Base-by-base conservation (phyloP, 2,888 invertebrate genomes). In the Xanthia icteritia region DNA sequence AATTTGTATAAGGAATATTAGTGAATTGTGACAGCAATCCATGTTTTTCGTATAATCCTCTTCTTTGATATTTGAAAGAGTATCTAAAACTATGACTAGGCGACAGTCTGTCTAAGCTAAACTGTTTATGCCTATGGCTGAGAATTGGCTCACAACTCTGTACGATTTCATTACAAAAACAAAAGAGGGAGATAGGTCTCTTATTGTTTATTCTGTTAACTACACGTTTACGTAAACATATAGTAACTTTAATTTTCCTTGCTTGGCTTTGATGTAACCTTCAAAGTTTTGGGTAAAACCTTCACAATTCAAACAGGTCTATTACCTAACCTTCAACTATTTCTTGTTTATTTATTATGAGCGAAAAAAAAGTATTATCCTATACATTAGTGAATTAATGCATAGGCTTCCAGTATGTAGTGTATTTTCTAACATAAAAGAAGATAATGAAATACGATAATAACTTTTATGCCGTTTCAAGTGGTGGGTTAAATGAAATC, bases 71-170 rank as follows among this genome's bases (percentile, higher is more conserved):
- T 39, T 54, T 39, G 20, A 11, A 68, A 11, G 4, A 48, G 15
- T 48, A 45, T 45, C 13, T 45, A 73, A 39, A 72, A 39, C 74
- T 13, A 56, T 51, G 20, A 5, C 17, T 1, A 27, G 79, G 81
- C 81, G 81, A 60, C 81, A 79, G 45, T 48, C 17, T 58, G 84
- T 79, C 81, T 83, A 61, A 65, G 58, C 45, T 17, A 4, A 36
- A 31, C 31, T 64, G 36, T 68, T 79, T 81, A 68, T 79, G 67
- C 1, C 27, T 63, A 31, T 39, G 56, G 1, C 8, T 45, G 4
- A 39, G 13, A 36, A 78, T 67, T 71, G 56, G 56, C 70, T 71
- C 51, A 56, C 27, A 51, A 20, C 17, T 15, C 27, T 45, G 20
- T 0, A 56, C 13, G 6, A 45, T 58, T 39, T 58, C 68, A 58